Evolutionary conservation across 2,888 invertebrate species (phyloP), one percentile per base, ranked within the genome.

Genomic region (Spodoptera littoralis): DNA sequence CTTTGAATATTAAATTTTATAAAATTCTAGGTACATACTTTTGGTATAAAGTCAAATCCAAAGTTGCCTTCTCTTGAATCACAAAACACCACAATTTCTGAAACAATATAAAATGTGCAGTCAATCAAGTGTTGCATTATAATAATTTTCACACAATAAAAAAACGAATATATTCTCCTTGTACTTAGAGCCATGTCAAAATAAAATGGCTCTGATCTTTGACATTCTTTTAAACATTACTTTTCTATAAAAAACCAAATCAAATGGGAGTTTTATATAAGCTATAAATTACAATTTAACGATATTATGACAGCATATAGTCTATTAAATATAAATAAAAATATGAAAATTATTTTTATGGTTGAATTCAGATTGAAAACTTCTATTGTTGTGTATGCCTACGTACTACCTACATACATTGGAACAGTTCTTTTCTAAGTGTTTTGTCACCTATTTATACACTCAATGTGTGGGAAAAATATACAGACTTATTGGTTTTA

Each of bases 201-300:
- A 56, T 42, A 51, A 51, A 44, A 68, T 43, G 27, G 18, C 11
- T 47, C 27, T 58, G 57, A 72, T 64, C 63, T 62, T 54, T 60
- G 57, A 60, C 56, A 63, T 49, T 65, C 47, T 18, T 41, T 55
- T 66, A 67, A 60, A 56, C 45, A 36, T 61, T 48, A 44, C 61
- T 62, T 60, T 58, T 47, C 67, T 24, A 60, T 48, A 44, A 41
- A 55, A 59, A 57, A 18, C 64, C 63, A 59, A 60, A 57, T 50
- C 27, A 22, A 73, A 68, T 60, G 50, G 45, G 41, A 41, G 46
- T 54, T 72, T 69, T 36, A 1, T 60, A 68, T 53, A 53, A 52
- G 46, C 42, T 55, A 63, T 75, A 65, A 67, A 67, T 75, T 63
- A 24, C 41, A 62, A 48, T 0, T 50, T 74, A 63, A 65, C 77